A percentile compares a stretch with the other conserved stretches of the same genome.
Conservation (phyloP, 1,140 invertebrate species). For the Penaeus chinensis region DNA sequence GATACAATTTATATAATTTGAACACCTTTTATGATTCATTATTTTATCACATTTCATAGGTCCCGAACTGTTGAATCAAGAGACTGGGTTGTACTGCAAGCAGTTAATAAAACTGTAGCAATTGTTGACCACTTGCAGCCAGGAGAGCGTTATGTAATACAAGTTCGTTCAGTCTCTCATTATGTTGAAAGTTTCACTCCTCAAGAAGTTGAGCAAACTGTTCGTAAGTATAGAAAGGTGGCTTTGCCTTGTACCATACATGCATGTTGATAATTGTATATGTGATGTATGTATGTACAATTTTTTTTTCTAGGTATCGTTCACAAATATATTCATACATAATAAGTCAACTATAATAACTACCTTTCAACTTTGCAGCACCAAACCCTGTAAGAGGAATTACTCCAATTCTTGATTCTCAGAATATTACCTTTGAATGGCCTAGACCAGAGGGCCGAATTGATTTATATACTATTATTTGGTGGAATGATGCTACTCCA, state of each 20-base stretch:
- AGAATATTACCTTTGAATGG: conserved; percentile 91
- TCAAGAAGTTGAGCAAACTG: conserved; percentile 85
- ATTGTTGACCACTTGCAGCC: conserved; percentile 88
- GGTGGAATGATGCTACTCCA: conserved; percentile 54
- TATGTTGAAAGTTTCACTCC: conserved; percentile 77
- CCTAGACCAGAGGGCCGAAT: conserved; percentile 84
- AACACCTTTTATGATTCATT: neutral
- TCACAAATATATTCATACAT: no score
- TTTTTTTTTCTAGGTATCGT: no score
- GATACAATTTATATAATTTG: no score
- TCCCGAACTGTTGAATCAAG: conserved; percentile 76
- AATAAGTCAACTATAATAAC: neutral
- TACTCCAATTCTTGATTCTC: conserved; percentile 82
- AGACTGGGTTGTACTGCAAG: conserved; percentile 75
- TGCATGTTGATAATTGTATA: no score
- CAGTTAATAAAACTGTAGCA: conserved; percentile 73
- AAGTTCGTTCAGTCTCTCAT: conserved; percentile 88
- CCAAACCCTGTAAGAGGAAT: conserved; percentile 83
- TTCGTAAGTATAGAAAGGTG: conserved; percentile 75
- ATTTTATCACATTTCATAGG: conserved; percentile 26
- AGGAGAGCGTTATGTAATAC: conserved; percentile 87
- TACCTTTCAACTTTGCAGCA: conserved; percentile 35
- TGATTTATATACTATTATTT: conserved; percentile 76
- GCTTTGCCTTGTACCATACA: neutral
- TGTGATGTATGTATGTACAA: no score